These are phyloP conservation scores for Orchestia grillus DNA, from an alignment of 1,140 invertebrate genomes.

Conservation along the genomic window DNA sequence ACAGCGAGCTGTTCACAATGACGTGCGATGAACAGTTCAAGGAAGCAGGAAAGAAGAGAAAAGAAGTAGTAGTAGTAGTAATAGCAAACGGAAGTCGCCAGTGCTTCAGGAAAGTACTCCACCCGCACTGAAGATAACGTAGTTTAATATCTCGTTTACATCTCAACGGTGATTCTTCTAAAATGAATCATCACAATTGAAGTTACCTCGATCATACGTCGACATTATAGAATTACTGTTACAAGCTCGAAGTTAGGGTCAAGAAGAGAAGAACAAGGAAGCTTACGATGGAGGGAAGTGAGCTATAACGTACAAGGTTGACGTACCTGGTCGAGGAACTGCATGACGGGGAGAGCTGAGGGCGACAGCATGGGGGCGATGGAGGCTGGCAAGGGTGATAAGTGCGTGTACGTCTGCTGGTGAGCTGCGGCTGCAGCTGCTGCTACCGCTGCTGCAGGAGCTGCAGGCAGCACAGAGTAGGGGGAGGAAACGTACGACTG, in stretches of 20 bases:
- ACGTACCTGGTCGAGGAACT: constrained; percentile 50
- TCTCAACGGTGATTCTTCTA: too few relatives aligned
- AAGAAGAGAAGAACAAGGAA: neutral
- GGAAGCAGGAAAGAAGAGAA: neutral
- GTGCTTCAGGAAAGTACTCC: too few relatives aligned
- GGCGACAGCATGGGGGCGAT: constrained; percentile 17
- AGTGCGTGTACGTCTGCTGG: constrained; percentile 13
- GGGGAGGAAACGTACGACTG: constrained; percentile 43
- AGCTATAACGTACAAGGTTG: neutral
- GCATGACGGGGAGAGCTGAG: constrained; percentile 19
- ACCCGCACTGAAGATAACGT: too few relatives aligned
- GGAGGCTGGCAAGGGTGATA: constrained; percentile 28
- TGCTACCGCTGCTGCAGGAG: constrained; percentile 15
- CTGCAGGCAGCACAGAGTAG: constrained; percentile 35
- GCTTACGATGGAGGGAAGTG: neutral
- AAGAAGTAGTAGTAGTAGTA: too few relatives aligned
- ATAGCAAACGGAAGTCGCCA: too few relatives aligned
- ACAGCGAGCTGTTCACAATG: neutral
- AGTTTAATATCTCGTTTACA: too few relatives aligned
- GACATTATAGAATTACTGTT: too few relatives aligned
- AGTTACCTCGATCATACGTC: too few relatives aligned
- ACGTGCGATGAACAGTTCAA: neutral
- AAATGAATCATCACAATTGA: too few relatives aligned
- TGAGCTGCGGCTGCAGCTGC: neutral
- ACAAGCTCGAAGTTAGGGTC: too few relatives aligned